A percentile compares a stretch with the other conserved stretches of the same genome.
These are phyloP conservation scores for Teinopalpus imperialis DNA, from an alignment of 2,888 invertebrate species.

Conservation along the genomic window DNA sequence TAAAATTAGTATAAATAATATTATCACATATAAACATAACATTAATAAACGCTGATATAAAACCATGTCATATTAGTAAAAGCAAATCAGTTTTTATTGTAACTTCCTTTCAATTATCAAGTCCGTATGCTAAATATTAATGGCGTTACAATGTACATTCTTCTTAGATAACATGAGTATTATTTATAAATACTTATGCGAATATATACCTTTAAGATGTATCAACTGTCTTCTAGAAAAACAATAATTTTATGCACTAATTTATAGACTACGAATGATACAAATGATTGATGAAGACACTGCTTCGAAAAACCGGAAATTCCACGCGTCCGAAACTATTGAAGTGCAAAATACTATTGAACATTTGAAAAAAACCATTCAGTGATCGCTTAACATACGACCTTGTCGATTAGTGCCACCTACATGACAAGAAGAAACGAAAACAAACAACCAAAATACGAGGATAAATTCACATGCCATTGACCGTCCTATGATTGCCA, in stretches of 20 bases:
- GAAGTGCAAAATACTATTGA: constrained; percentile 30
- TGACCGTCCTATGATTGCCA: constrained; percentile 52
- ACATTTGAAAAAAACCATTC: constrained; percentile 35
- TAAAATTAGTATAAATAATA: too few relatives aligned
- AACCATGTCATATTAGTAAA: too few relatives aligned
- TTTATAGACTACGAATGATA: too few relatives aligned
- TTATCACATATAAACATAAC: too few relatives aligned
- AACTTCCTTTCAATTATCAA: not conserved
- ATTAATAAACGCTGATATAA: too few relatives aligned
- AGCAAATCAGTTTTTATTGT: constrained; percentile 3
- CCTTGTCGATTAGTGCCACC: constrained; percentile 66
- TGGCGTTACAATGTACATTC: too few relatives aligned
- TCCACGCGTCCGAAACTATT: constrained; percentile 31
- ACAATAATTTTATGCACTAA: too few relatives aligned
- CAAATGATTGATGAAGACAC: too few relatives aligned
- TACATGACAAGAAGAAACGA: constrained; percentile 56
- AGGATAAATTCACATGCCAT: constrained; percentile 43
- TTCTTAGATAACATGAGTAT: too few relatives aligned
- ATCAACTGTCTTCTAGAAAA: too few relatives aligned
- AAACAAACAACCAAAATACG: constrained; percentile 54
- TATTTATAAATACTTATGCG: too few relatives aligned
- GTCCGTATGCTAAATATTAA: too few relatives aligned
- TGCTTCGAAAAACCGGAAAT: not conserved
- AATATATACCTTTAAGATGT: constrained; percentile 3
- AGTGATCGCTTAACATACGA: constrained; percentile 43